These are phyloP conservation scores for Drosophila cognata DNA, from an alignment of 2,888 invertebrate species.

Conservation along the genomic window DNA sequence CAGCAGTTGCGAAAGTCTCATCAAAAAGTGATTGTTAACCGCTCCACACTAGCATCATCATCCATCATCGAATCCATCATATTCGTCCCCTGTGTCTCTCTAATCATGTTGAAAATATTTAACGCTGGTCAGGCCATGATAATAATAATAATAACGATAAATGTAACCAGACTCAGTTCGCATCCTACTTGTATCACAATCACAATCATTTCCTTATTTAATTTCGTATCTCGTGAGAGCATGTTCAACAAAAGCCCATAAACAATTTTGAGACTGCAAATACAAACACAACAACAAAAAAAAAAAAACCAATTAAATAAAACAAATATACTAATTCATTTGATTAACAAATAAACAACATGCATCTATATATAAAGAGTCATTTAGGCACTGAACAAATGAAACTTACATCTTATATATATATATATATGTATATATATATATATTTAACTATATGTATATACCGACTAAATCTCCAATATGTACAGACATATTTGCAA, in stretches of 20 bases:
- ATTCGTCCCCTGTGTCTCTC: slow-evolving; percentile 26
- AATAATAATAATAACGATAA: background rate
- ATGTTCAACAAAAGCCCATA: slow-evolving; percentile 61
- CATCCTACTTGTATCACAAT: slow-evolving; percentile 38
- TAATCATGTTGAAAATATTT: slow-evolving; percentile 45
- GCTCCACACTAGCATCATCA: background rate
- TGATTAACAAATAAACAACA: slow-evolving; percentile 11
- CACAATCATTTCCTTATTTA: slow-evolving; percentile 12
- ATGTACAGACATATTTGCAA: slow-evolving; percentile 21
- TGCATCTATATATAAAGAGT: slow-evolving; percentile 22
- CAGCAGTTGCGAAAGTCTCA: slow-evolving; percentile 88
- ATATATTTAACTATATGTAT: slow-evolving; percentile 14
- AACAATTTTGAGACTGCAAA: slow-evolving; percentile 80
- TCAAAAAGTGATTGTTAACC: slow-evolving; percentile 78
- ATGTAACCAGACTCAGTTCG: slow-evolving; percentile 22
- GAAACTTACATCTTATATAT: slow-evolving; percentile 25
- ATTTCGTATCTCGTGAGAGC: slow-evolving; percentile 25
- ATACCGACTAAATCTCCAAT: slow-evolving; percentile 25
- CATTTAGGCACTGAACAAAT: slow-evolving; percentile 52
- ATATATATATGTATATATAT: slow-evolving; percentile 13
- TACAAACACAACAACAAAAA: slow-evolving; percentile 40
- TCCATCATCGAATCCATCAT: background rate
- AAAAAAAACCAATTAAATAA: slow-evolving; percentile 26
- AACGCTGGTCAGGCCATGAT: slow-evolving; percentile 28
- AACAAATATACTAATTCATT: slow-evolving; percentile 31